A percentile compares a stretch with the other conserved stretches of the same genome.
Conservation (phyloP, 2,888 invertebrate genomes). For the Luperina nickerlii region DNA sequence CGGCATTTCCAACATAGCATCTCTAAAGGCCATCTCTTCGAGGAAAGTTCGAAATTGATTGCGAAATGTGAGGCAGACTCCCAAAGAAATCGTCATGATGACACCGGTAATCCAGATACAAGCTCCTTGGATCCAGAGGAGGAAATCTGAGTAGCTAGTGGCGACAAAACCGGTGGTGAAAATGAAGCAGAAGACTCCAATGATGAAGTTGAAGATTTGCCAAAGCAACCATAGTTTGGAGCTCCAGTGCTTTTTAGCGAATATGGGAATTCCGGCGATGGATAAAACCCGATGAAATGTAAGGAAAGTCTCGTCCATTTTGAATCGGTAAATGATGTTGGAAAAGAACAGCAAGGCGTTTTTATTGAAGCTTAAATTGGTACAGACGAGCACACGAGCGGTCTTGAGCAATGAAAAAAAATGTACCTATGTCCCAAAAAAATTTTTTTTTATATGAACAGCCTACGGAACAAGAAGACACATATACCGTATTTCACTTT, state of each 20-base stretch:
- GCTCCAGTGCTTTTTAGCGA: conserved; percentile 76
- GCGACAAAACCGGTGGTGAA: conserved; percentile 81
- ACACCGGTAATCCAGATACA: conserved; percentile 85
- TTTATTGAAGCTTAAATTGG: conserved; percentile 66
- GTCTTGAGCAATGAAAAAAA: background rate
- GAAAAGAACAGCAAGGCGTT: conserved; percentile 44
- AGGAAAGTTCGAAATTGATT: conserved; percentile 78
- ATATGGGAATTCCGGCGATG: conserved; percentile 81
- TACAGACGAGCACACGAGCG: conserved; percentile 56
- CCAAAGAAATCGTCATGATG: conserved; percentile 82
- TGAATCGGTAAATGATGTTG: conserved; percentile 52
- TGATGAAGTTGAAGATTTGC: conserved; percentile 79
- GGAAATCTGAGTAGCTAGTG: conserved; percentile 71
- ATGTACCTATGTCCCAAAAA: no score
- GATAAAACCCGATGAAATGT: conserved; percentile 80
- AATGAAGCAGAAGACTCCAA: conserved; percentile 78
- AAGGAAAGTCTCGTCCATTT: conserved; percentile 79
- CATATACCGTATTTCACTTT: background rate
- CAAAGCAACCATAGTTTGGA: conserved; percentile 76
- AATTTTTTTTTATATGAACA: no score
- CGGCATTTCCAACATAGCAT: conserved; percentile 79
- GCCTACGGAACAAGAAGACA: background rate
- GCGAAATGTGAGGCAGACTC: conserved; percentile 79
- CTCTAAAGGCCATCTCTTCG: conserved; percentile 79
- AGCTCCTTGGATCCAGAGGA: conserved; percentile 83